Evolutionary conservation across 2,888 invertebrate species (phyloP).

Genomic region (Malacosoma neustria): DNA sequence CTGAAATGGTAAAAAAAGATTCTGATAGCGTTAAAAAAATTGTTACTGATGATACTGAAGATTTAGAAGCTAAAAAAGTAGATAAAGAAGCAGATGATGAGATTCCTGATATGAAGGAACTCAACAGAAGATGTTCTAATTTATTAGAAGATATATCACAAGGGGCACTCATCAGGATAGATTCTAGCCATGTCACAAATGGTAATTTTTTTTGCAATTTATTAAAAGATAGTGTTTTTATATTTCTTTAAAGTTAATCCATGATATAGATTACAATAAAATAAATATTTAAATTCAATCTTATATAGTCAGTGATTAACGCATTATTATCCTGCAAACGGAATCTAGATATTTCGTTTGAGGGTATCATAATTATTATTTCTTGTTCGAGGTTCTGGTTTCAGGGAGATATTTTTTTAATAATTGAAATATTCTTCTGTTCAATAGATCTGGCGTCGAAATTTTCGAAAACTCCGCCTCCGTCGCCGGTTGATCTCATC

Average conservation of each 20-base stretch:
- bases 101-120: slow-evolving; percentile 59
- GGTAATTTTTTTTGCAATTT: no score
- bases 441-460: slow-evolving; percentile 78
- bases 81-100: slow-evolving; percentile 31
- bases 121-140: slow-evolving; percentile 67
- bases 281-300: no score
- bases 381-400: no score
- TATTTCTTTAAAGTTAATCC: no score
- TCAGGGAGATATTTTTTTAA: no score
- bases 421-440: no score
- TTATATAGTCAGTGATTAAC: no score
- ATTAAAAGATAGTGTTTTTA: no score
- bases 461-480: slow-evolving; percentile 81
- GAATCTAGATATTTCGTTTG: no score
- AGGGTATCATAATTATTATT: no score
- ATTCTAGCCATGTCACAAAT: slow-evolving; percentile 62
- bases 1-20: not conserved
- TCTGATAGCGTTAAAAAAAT: slow-evolving; percentile 11
- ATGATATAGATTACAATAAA: no score
- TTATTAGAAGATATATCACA: slow-evolving; percentile 69
- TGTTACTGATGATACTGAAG: slow-evolving; percentile 13
- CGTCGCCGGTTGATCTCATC: slow-evolving; percentile 80
- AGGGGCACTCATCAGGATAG: slow-evolving; percentile 63
- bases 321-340: no score
- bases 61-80: slow-evolving; percentile 6